Base-by-base conservation (phyloP, 2,113 vertebrate species). In the Clupea harengus region DNA sequence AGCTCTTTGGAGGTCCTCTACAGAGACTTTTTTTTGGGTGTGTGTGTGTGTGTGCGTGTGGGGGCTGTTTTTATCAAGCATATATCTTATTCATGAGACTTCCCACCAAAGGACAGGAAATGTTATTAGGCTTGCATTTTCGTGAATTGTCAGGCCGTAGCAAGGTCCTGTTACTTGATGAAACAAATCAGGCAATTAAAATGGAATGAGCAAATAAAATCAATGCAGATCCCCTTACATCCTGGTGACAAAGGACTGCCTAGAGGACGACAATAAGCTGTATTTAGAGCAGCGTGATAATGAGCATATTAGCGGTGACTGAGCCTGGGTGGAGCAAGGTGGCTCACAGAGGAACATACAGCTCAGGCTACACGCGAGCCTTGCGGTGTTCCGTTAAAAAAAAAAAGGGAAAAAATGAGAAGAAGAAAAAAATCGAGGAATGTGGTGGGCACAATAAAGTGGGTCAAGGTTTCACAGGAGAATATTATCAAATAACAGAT, bases 181-280 rank as follows among this genome's bases (percentile, higher is more conserved):
- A 93, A 93, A 93, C 91, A 94, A 94, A 94, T 92, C 88, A 89
- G 87, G 88, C 92, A 92, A 94, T 94, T 94, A 93, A 93, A 94
- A 93, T 93, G 91, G 90, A 93, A 94, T 91, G 89, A 93, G 91
- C 87, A 87, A 90, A 93, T 90, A 89, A 83, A 93, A 93, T 94
- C 91, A 54, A 93, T 94, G 90, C 81, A 84, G 89, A 92, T 94
- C 89, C 47, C 81, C 89, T 93, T 92, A 89, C 92, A 90, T 81
- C 89, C 87, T 88, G 87, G 89, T 88, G 91, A 91, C 90, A 89
- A 78, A 89, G 86, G 85, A 89, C 91, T 89, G 89, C 75, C 64
- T 84, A 91, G 89, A 89, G 89, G 89, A 86, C 86, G 89, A 82
- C 81, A 89, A 82, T 57, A 89, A 87, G 88, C 87, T 87, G 87